Conservation (phyloP, 2,888 invertebrate species). For the Plebejus anna region DNA sequence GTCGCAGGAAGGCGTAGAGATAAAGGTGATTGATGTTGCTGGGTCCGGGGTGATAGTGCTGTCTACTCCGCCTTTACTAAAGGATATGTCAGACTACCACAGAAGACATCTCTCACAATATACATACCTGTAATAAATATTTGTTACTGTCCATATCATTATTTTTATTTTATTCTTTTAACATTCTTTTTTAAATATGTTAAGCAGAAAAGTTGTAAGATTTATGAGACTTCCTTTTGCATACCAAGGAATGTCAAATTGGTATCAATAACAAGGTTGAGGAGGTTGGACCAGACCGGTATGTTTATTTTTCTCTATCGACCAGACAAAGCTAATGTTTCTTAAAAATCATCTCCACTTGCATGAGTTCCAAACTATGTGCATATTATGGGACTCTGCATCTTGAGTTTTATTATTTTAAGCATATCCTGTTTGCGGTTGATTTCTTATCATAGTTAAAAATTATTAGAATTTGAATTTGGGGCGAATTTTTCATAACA, state of each 20-base stretch:
- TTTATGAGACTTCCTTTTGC: not conserved
- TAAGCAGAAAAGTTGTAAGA: not conserved
- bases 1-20: slow-evolving; percentile 35
- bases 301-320: too few species aligned
- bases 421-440: not conserved
- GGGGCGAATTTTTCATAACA: not conserved
- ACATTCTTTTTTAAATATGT: not conserved
- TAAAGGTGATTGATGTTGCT: slow-evolving; percentile 56
- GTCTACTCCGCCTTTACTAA: slow-evolving; percentile 46
- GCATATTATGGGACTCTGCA: too few species aligned
- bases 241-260: too few species aligned
- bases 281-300: too few species aligned
- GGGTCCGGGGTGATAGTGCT: slow-evolving; percentile 54
- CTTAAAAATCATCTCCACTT: too few species aligned
- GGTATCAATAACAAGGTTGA: too few species aligned
- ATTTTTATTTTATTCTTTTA: not conserved
- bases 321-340: too few species aligned
- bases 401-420: too few species aligned
- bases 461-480: not conserved
- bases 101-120: slow-evolving; percentile 48
- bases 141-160: not conserved
- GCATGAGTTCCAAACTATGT: too few species aligned
- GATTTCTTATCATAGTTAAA: too few species aligned
- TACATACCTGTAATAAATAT: slow-evolving; percentile 36
- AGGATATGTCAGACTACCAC: slow-evolving; percentile 48